These are phyloP conservation scores for Eremophila alpestris DNA, from an alignment of 2,797 vertebrate species.

Conservation along the genomic window DNA sequence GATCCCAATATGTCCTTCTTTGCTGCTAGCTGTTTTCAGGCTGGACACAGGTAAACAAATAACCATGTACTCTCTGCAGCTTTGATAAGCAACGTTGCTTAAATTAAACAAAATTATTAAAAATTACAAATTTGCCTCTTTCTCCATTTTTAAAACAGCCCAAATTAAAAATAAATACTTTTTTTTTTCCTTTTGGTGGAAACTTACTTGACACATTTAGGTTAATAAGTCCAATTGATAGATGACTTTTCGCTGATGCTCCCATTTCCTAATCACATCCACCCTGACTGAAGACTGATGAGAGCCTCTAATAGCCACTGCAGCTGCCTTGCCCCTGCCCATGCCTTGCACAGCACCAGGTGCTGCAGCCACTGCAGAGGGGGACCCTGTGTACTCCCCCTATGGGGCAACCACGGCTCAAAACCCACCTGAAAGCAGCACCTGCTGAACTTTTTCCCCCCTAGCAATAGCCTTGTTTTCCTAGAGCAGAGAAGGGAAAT, in stretches of 20 bases:
- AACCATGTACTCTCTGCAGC: not conserved
- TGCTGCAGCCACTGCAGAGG: not conserved
- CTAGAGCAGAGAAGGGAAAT: not conserved
- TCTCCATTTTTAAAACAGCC: not conserved
- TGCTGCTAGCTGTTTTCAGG: not conserved
- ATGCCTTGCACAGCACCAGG: accelerated
- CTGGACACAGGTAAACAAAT: not conserved
- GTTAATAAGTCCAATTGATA: conserved; percentile 48
- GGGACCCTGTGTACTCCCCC: not conserved
- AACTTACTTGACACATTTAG: conserved; percentile 55
- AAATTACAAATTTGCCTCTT: not conserved
- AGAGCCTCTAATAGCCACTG: not conserved
- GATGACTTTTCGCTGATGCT: conserved; percentile 54
- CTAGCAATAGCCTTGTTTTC: not conserved
- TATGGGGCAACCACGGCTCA: accelerated
- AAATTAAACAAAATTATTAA: not conserved
- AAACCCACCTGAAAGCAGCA: not conserved
- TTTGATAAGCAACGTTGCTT: not conserved
- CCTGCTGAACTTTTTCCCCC: not conserved
- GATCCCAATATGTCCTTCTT: not conserved
- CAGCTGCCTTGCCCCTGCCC: not conserved
- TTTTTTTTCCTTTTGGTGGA: conserved; percentile 22
- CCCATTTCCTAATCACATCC: conserved; percentile 27
- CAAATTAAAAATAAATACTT: not conserved
- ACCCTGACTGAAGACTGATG: conserved; percentile 23